Base-by-base conservation (phyloP, 2,888 invertebrate species). In the Electrophaes corylata region DNA sequence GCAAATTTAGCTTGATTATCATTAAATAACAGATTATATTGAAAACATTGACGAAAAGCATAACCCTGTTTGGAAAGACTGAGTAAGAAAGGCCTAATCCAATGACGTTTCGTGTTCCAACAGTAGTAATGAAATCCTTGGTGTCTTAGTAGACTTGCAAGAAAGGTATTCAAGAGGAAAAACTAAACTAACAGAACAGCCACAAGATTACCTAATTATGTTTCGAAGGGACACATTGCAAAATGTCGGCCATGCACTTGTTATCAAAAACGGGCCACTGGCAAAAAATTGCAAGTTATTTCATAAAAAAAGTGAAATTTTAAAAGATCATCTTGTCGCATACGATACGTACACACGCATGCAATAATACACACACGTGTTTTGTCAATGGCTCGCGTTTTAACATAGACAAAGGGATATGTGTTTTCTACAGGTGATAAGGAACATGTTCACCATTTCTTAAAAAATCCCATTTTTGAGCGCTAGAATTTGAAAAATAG, bases 401-500 rank as follows among this genome's bases (percentile, higher is more conserved):
- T 76, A 71, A 80, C 66, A 80, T 68, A 80, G 75, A 81, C 72
- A 59, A 55, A 78, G 72, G 76, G 80, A 77, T 66, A 65, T 44
- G 29, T 76, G 75, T 73, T 75, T 71, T 71, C 87, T 88, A 89
- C 86, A 75, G 80, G 85, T 84, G 81, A 51, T 73, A 81, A 73
- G 72, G 80, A 84, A 81, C 73, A 73, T 76, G 83, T 77, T 90
- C 90, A 90, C 91, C 90, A 79, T 88, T 80, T 84, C 78, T 88
- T 84, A 84, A 83, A 86, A 67, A 83, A 86, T 78, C 83, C 87
- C 90, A 81, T 88, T 78, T 81, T 83, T 83, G 89, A 78, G 89
- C 90, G 91, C 91, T 91, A 91, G 86, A 91, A 91, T 84, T 81
- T 75, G 87, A 90, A 90, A 26, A 73, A 87, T 68, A 80, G 69